Percentiles rank a stretch among this genome's conserved stretches.
phyloP scores from a whole-genome alignment of 2,797 vertebrate species.

The Pipistrellus pygmaeus region DNA sequence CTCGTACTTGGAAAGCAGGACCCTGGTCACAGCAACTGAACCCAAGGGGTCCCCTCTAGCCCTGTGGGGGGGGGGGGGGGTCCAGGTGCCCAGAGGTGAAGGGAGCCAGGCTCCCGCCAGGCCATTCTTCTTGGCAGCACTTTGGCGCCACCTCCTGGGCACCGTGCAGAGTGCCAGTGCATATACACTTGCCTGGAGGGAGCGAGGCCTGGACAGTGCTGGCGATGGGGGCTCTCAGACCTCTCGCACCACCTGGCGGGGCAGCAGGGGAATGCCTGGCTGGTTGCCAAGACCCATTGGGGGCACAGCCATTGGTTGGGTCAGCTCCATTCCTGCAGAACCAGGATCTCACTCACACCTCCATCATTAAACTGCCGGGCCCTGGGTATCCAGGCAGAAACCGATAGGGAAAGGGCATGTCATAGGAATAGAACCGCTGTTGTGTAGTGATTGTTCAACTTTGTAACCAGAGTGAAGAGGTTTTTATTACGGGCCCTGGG shows the following conservation, averaged over 20 bases:
- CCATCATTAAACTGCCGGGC: neutral
- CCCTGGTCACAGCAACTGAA: neutral
- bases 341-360: neutral
- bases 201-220: rapidly evolving
- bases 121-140: neutral
- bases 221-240: neutral
- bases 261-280: too few relatives aligned
- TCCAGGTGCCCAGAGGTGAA: neutral
- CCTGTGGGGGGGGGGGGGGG: neutral
- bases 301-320: too few relatives aligned
- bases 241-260: too few relatives aligned
- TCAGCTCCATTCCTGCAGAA: neutral
- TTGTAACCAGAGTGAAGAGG: neutral
- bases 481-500: neutral
- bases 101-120: neutral
- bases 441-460: neutral
- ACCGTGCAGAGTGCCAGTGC: neutral
- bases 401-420: neutral
- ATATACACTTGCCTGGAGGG: neutral
- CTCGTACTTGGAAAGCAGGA: neutral
- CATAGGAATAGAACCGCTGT: neutral
- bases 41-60: neutral
- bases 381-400: neutral
- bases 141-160: constrained; percentile 71
- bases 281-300: rapidly evolving